Evolutionary conservation across 2,113 vertebrate species (phyloP).

Genomic region (Hystrix cristata): DNA sequence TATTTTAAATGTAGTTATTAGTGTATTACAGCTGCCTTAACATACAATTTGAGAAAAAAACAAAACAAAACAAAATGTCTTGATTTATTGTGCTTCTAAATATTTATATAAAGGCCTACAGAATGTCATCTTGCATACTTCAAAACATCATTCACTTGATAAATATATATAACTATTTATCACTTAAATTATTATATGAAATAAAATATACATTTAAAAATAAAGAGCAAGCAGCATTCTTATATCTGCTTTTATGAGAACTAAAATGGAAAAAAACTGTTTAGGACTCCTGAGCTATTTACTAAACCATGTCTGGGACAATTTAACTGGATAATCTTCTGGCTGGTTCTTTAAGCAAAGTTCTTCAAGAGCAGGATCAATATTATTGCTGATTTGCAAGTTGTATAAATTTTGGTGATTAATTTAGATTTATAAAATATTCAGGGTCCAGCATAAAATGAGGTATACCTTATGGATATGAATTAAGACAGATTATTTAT

Average conservation of each 20-base stretch:
- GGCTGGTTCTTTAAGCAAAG: neutral
- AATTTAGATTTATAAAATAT: constrained; percentile 37
- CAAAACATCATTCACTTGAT: too few relatives aligned
- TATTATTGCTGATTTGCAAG: constrained; percentile 34
- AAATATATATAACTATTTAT: neutral
- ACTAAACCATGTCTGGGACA: neutral
- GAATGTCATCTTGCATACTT: neutral
- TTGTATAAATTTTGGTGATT: neutral
- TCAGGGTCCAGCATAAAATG: neutral
- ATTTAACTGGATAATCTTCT: neutral
- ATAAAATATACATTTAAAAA: neutral
- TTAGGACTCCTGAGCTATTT: neutral
- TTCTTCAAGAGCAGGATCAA: constrained; percentile 10
- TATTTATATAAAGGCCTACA: neutral
- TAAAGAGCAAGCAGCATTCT: neutral
- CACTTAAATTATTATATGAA: neutral
- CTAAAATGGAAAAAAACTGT: neutral
- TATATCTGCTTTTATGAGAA: neutral
- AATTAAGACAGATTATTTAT: neutral
- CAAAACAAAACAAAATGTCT: neutral
- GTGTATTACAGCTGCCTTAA: constrained; percentile 7
- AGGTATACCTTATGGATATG: neutral
- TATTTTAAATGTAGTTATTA: neutral
- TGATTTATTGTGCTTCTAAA: neutral
- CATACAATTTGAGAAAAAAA: neutral